A percentile compares a stretch with the other conserved stretches of the same genome.
Conservation (phyloP, 2,888 invertebrate species). For the Chrysotoxum bicinctum region DNA sequence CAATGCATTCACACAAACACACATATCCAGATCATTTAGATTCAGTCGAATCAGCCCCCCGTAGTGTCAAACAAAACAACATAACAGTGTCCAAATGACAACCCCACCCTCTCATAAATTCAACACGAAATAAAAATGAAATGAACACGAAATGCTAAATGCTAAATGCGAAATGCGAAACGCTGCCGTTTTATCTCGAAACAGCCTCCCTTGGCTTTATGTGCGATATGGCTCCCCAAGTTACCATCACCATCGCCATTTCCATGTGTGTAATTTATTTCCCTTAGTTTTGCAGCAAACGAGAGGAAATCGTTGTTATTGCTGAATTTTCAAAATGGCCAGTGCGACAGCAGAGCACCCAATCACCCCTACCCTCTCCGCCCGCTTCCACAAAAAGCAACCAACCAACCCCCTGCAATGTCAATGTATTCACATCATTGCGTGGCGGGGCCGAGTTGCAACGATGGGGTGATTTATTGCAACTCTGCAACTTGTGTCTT, state of each 20-base stretch:
- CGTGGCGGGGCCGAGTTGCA: conserved; percentile 52
- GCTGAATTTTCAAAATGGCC: conserved; percentile 72
- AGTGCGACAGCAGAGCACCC: conserved; percentile 17
- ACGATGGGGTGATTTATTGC: conserved; percentile 71
- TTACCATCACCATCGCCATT: conserved; percentile 37
- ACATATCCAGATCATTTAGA: background rate
- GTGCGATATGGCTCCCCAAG: conserved; percentile 62
- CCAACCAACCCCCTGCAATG: background rate
- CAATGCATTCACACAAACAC: background rate
- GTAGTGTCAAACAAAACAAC: conserved; percentile 55
- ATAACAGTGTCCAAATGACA: conserved; percentile 63
- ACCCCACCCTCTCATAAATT: conserved; percentile 55
- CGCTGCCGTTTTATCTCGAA: conserved; percentile 51
- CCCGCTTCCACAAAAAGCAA: background rate
- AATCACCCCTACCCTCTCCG: background rate
- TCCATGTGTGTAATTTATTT: conserved; percentile 68
- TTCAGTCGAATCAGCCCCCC: conserved; percentile 57
- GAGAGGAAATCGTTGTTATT: conserved; percentile 70
- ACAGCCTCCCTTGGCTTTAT: conserved; percentile 44
- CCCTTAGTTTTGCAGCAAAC: conserved; percentile 45
- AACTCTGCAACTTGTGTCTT: conserved; percentile 70
- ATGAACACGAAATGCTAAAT: conserved; percentile 19
- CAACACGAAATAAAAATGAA: conserved; percentile 21
- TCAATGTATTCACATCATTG: conserved; percentile 5
- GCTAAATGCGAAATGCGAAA: conserved; percentile 33